Evolutionary conservation across 2,797 vertebrate species (phyloP), one percentile per base, ranked within the genome.

Genomic region (Myotis daubentonii): DNA sequence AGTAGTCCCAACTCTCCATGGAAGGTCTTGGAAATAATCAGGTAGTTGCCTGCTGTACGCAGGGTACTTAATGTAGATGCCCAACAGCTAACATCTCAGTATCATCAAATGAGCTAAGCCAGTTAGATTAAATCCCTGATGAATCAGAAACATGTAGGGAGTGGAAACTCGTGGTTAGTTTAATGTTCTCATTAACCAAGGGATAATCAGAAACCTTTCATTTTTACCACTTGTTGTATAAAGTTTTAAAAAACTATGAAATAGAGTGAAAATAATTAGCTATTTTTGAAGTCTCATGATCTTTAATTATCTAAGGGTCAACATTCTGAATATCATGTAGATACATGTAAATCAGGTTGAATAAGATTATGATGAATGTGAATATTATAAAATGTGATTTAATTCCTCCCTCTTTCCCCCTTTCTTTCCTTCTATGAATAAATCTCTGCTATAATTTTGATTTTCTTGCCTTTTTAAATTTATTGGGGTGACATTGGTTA

Each of bases 1-100:
- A 97, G 78, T 99, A 98, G 80, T 9, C 57, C 66, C 41, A 89
- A 6, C 41, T 93, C 6, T 60, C 72, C 89, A 81, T 23, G 22
- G 60, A 87, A 87, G 92, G 36, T 41, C 10, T 94, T 94, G 91
- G 33, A 89, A 70, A 82, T 38, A 88, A 93, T 86, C 88, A 95
- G 94, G 95, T 66, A 49, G 44, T 71, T 95, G 80, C 84, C 57
- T 60, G 74, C 65, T 95, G 93, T 96, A 74, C 83, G 85, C 49
- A 44, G 71, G 82, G 86, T 62, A 81, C 83, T 72, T 93, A 84
- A 25, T 87, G 30, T 75, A 83, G 41, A 87, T 12, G 4, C 0
- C 12, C 20, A 79, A 19, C 10, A 47, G 72, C 51, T 95, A 53
- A 41, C 66, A 16, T 74, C 47, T 23, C 6, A 41, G 25, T 30